Base-by-base conservation (phyloP, 2,797 vertebrate species). In the Hyperoplus lanceolatus region DNA sequence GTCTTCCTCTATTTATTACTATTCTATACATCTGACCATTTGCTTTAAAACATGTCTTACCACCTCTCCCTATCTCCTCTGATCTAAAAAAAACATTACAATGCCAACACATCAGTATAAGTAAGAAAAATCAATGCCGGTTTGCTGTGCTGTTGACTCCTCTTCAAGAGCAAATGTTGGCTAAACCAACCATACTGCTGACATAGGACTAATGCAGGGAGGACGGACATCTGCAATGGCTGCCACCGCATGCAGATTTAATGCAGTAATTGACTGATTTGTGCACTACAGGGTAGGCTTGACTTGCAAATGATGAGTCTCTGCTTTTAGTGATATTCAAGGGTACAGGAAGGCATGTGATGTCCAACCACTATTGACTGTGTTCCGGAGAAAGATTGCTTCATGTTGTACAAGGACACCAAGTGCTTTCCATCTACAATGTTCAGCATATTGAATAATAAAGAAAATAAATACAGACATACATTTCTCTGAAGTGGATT, bases 311-410 rank as follows among this genome's bases (percentile, higher is more conserved):
- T 87, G 29, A 54, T 2, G 49, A 1, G 8, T 79, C 8, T 54
- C 8, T 54, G 60, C 75, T 88, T 83, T 85, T 58, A 88, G 60
- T 48, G 63, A 81, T 67, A 61, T 73, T 79, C 75, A 89, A 79
- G 82, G 82, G 4, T 61, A 80, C 45, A 70, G 50, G 69, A 83
- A 69, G 55, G 21, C 60, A 72, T 46, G 54, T 1, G 59, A 57
- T 68, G 49, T 72, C 43, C 65, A 66, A 66, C 0, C 9, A 48
- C 57, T 46, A 42, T 67, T 9, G 18, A 77, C 60, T 51, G 21
- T 57, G 53, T 70, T 67, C 21, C 54, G 55, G 42, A 72, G 15
- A 38, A 16, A 69, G 58, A 70, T 51, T 13, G 43, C 45, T 49
- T 65, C 49, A 49, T 42, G 60, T 10, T 55, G 15, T 56, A 21